These are phyloP conservation scores for Chirona hameri DNA, from an alignment of 2,888 invertebrate species.

Conservation along the genomic window DNA sequence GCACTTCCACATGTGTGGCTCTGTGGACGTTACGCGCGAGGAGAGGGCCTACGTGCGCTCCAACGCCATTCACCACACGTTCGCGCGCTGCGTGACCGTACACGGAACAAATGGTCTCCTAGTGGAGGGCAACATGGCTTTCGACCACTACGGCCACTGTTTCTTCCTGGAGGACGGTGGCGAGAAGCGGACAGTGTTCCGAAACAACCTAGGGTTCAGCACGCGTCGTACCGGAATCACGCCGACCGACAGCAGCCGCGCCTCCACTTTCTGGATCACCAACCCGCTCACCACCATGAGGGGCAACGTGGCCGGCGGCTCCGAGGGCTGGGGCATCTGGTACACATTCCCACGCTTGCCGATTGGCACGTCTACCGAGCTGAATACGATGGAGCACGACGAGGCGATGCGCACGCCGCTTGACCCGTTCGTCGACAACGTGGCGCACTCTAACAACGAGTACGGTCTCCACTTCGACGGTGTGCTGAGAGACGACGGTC, in stretches of 20 bases:
- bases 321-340: conserved; percentile 13
- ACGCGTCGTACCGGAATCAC: not conserved
- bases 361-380: not conserved
- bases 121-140: conserved; percentile 6
- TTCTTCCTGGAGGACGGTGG: conserved; percentile 5
- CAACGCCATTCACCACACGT: conserved; percentile 26
- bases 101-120: conserved; percentile 2
- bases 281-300: not conserved
- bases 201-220: not conserved
- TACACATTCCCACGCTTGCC: not conserved
- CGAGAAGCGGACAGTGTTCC: not conserved
- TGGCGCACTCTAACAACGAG: conserved; percentile 23
- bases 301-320: conserved; percentile 26
- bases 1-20: conserved; percentile 29
- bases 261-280: conserved; percentile 29
- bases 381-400: not conserved
- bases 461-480: conserved; percentile 2
- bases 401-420: not conserved
- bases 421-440: not conserved
- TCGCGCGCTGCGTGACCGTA: conserved; percentile 4
- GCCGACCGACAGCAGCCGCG: not conserved
- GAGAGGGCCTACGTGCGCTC: not conserved
- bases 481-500: not conserved
- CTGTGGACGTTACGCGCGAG: not conserved
- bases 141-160: conserved; percentile 5